Percentiles rank a stretch among this genome's conserved stretches.
phyloP scores from a whole-genome alignment of 1,140 invertebrate species.

The Delia radicum region DNA sequence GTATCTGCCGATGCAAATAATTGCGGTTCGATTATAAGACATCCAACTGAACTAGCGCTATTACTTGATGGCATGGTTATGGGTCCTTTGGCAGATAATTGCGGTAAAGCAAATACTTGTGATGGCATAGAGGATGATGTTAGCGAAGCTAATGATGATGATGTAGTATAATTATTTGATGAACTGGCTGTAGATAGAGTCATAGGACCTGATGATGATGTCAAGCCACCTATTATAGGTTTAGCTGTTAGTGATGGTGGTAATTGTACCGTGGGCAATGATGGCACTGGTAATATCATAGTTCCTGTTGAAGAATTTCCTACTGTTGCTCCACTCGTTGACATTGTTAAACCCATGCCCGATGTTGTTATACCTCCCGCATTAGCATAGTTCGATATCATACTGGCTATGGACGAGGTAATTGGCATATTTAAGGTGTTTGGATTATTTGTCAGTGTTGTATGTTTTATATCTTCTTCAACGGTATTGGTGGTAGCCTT shows the following conservation, averaged over 20 bases:
- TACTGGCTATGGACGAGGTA: slow-evolving; percentile 33
- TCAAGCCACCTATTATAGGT: slow-evolving; percentile 36
- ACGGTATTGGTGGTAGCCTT: slow-evolving; percentile 40
- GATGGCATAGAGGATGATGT: slow-evolving; percentile 27
- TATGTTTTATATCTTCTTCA: slow-evolving; percentile 44
- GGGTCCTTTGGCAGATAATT: slow-evolving; percentile 35
- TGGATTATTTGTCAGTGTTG: background rate
- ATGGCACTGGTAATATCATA: slow-evolving; percentile 40
- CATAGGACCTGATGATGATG: slow-evolving; percentile 26
- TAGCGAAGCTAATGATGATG: background rate
- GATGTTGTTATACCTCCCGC: background rate
- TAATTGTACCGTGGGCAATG: slow-evolving; percentile 31
- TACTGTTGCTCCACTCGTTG: slow-evolving; percentile 31
- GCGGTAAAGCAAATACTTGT: slow-evolving; percentile 38
- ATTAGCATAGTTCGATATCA: slow-evolving; percentile 25
- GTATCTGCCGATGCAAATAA: slow-evolving; percentile 49
- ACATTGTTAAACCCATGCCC: slow-evolving; percentile 27
- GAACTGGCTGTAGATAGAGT: slow-evolving; percentile 25
- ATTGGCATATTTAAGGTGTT: slow-evolving; percentile 5
- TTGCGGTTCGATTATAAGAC: slow-evolving; percentile 53
- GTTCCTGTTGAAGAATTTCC: slow-evolving; percentile 26
- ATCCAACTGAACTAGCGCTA: slow-evolving; percentile 42
- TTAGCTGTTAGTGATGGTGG: slow-evolving; percentile 28
- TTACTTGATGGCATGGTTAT: slow-evolving; percentile 29
- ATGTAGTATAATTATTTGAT: background rate